Percentiles rank a stretch among this genome's conserved stretches.
Conservation (phyloP, 2,113 vertebrate species). For the Sisor rabdophorus region DNA sequence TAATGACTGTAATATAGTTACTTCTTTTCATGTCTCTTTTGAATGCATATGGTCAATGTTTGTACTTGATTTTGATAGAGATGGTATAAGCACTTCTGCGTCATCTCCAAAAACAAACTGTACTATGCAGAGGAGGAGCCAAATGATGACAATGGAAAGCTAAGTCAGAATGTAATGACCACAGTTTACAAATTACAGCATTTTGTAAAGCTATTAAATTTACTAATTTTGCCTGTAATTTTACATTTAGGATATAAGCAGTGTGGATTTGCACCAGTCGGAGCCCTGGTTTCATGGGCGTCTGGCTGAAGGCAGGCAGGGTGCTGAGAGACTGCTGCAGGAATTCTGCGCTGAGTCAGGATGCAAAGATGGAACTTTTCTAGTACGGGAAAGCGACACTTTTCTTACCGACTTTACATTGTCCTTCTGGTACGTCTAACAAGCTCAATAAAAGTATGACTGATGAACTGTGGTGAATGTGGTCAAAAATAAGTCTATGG, state of each 20-base stretch:
- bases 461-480: neutral
- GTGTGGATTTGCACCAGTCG: slow-evolving; percentile 74
- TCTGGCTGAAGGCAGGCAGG: slow-evolving; percentile 78
- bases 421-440: slow-evolving; percentile 84
- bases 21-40: neutral
- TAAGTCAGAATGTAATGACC: slow-evolving; percentile 31
- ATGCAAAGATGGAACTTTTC: slow-evolving; percentile 85
- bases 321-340: slow-evolving; percentile 83
- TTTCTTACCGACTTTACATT: slow-evolving; percentile 79
- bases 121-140: slow-evolving; percentile 92
- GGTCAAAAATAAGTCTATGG: neutral
- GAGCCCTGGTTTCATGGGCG: slow-evolving; percentile 92
- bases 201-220: neutral
- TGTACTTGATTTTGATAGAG: slow-evolving; percentile 62
- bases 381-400: slow-evolving; percentile 86
- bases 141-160: slow-evolving; percentile 75
- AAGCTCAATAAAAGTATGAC: neutral
- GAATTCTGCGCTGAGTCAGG: slow-evolving; percentile 84
- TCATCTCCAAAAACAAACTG: slow-evolving; percentile 84
- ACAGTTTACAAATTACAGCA: neutral
- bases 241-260: slow-evolving; percentile 49
- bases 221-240: neutral
- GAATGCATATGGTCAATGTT: neutral
- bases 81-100: slow-evolving; percentile 93
- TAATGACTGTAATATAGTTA: neutral